Base-by-base conservation (phyloP, 2,797 vertebrate genomes). In the Lepilemur septentrionalis region DNA sequence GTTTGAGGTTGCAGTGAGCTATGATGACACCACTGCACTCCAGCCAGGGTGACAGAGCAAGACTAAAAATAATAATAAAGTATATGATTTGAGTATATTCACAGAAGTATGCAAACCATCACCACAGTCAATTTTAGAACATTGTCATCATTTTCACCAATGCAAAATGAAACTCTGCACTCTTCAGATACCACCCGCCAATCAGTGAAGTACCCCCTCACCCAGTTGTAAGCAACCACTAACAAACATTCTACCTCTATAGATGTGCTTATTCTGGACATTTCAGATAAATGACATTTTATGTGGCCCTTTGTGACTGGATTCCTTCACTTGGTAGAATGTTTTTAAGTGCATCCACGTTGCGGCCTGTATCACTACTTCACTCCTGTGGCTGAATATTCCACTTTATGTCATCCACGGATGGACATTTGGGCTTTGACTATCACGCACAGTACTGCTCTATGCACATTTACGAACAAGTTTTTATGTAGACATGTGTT, bases 391-490 rank as follows among this genome's bases (percentile, higher is more conserved):
- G 30, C 73, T 30, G 15, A 63, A 3, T 5, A 30, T 13, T 48
- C 12, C 41, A 9, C 28, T 57, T 28, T 35, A 59, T 2, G 4
- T 79, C 70, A 43, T 5, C 46, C 20, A 7, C 3, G 2, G 43
- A 23, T 3, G 1, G 55, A 43, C 55, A 15, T 41, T 4, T 17
- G 69, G 63, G 35, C 65, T 32, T 14, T 55, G 23, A 28, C 50
- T 35, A n/a, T 46, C 14, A n/a, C 1, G 17, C 22, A 59, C 30
- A 41, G 22, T 8, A 48, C 10, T 13, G 43, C n/a, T n/a, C 69
- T 38, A 18, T 2, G 2, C 55, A 70, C 10, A 28, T 15, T 57
- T 65, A 12, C 0, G 5, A 5, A 17, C 30, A 23, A 4, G 22
- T n/a, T 59, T 65, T 78, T n/a, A 61, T 23, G 1, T 15, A 46